Base-by-base conservation (phyloP, 2,113 vertebrate species). In the Colius striatus region DNA sequence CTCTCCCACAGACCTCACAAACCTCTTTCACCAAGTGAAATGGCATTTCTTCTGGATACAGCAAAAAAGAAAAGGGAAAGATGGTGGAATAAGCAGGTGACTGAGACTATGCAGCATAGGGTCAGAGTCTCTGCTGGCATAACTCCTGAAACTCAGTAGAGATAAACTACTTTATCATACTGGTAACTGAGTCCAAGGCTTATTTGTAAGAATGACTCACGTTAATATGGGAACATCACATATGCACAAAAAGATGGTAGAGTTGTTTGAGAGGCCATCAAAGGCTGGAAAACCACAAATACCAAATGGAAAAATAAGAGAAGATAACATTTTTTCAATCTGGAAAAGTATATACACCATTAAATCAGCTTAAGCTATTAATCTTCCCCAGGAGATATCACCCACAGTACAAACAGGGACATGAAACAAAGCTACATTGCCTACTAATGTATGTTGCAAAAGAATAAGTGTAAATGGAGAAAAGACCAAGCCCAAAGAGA, bases 331-430 rank as follows among this genome's bases (percentile, higher is more conserved):
- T 90, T 85, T 41, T 95, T 95, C 83, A 81, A 12, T 81, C 32
- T 74, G 68, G 29, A 61, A 58, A 80, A 83, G 7, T 23, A 51
- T 38, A 23, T 45, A 7, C 43, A 60, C 6, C 29, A 86, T 80
- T 86, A 88, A 95, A 90, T 86, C 51, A 86, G 60, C 79, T 77
- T 81, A 54, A 90, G 36, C 61, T 61, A 86, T 86, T 94, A 90
- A 90, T 93, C 79, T 93, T 89, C 63, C 51, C 55, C 7, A 13
- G 60, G 76, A 93, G 80, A 55, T 81, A 86, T 53, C 79, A 77
- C 57, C 32, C 79, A 38, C 45, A 63, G 27, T 34, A 81, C 53
- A 48, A 90, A 84, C 43, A 60, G 32, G 47, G 29, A 76, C 29
- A 43, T 77, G 63, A 93, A 90, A 53, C 67, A 81, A 92, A 86